These are phyloP conservation scores for Patiria miniata DNA, from an alignment of 35 echinoderm and acorn worm species.

Conservation along the genomic window DNA sequence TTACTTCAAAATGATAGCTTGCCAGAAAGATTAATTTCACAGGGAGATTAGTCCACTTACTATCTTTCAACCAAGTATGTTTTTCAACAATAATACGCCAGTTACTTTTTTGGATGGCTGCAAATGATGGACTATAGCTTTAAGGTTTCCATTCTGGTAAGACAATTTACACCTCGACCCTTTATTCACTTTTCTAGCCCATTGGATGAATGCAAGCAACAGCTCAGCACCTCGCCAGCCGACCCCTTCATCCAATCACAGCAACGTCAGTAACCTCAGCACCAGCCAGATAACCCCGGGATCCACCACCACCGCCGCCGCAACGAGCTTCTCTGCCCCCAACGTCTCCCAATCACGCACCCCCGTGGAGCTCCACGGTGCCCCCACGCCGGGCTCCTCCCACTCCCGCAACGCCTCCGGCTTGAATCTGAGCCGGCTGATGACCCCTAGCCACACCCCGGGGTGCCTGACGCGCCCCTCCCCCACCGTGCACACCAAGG, in stretches of 20 bases:
- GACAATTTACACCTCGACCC: too few relatives aligned
- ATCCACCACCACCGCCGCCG: background rate
- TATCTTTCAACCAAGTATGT: too few relatives aligned
- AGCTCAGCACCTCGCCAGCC: background rate
- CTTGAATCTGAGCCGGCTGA: slow-evolving; percentile 26
- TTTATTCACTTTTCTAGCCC: background rate
- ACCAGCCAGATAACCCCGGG: background rate
- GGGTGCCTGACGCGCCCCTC: slow-evolving; percentile 73
- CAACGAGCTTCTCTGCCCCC: background rate
- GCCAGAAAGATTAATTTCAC: too few relatives aligned
- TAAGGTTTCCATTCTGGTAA: too few relatives aligned
- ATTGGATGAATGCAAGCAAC: background rate
- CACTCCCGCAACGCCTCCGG: background rate
- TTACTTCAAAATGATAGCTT: too few relatives aligned
- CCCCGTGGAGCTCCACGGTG: slow-evolving; percentile 25
- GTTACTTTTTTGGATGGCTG: too few relatives aligned
- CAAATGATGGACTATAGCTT: too few relatives aligned
- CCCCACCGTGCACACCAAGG: slow-evolving; percentile 89
- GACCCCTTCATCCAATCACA: slow-evolving; percentile 8
- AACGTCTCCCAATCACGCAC: slow-evolving; percentile 48
- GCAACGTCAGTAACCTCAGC: background rate
- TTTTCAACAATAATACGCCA: too few relatives aligned
- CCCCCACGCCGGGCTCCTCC: slow-evolving; percentile 40
- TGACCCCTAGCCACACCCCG: slow-evolving; percentile 57
- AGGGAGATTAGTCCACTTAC: too few relatives aligned